These are phyloP conservation scores for Pristionchus arcanus DNA, from an alignment of 2,888 invertebrate genomes.

Conservation along the genomic window DNA sequence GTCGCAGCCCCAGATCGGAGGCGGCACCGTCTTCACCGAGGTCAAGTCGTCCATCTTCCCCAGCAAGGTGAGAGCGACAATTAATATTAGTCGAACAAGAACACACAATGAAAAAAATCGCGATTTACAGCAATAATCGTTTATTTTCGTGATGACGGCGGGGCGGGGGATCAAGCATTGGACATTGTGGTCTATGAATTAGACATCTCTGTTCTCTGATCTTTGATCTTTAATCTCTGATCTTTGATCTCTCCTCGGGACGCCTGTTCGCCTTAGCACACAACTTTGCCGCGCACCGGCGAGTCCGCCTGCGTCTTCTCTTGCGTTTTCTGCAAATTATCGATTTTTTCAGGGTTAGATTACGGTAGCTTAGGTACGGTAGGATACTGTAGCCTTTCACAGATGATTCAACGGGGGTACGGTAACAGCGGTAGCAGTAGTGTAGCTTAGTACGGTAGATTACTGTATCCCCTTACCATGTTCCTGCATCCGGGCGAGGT, in stretches of 20 bases:
- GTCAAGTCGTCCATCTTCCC: constrained; percentile 91
- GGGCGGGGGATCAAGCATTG: neutral
- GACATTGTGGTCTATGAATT: neutral
- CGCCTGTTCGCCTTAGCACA: neutral
- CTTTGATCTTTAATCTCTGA: neutral
- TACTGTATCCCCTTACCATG: neutral
- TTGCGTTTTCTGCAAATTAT: neutral
- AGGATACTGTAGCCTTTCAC: neutral
- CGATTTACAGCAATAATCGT: constrained; percentile 14
- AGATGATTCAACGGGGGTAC: neutral
- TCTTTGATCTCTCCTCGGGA: neutral
- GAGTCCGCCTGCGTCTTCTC: neutral
- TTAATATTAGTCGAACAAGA: neutral
- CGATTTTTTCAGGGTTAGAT: neutral
- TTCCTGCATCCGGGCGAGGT: neutral
- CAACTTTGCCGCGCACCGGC: neutral
- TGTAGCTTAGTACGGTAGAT: neutral
- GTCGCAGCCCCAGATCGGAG: constrained; percentile 96
- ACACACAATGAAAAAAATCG: neutral
- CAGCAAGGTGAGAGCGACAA: constrained; percentile 82
- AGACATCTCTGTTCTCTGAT: neutral
- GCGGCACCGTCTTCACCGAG: constrained; percentile 96
- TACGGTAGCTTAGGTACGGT: neutral
- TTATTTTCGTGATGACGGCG: constrained; percentile 14
- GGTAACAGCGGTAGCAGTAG: neutral